A percentile compares a stretch with the other conserved stretches of the same genome.
These are phyloP conservation scores for Chloroceryle inda DNA, from an alignment of 2,797 vertebrate species.

Conservation along the genomic window DNA sequence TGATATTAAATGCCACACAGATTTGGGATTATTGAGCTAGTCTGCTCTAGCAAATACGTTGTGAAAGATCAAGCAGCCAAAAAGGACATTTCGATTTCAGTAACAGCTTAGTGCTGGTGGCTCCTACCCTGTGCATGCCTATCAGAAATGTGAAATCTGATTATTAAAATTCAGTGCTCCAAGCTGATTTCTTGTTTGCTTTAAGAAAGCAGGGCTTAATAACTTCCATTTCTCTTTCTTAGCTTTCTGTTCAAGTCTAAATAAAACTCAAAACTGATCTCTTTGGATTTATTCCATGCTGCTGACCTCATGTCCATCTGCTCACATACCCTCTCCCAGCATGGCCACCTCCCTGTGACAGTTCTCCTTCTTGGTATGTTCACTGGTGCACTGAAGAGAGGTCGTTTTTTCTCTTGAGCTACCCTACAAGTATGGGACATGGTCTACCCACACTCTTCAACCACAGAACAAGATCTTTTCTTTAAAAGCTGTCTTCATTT, in stretches of 20 bases:
- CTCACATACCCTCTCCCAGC: conserved; percentile 23
- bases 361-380: conserved; percentile 14
- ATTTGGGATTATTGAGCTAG: background rate
- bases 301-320: conserved; percentile 55
- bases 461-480: background rate
- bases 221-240: conserved; percentile 23
- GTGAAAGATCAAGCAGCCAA: background rate
- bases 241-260: conserved; percentile 30
- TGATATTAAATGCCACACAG: background rate
- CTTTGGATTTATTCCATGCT: conserved; percentile 32
- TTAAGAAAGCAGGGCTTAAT: background rate
- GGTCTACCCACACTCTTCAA: background rate
- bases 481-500: background rate
- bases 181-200: background rate
- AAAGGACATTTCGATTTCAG: conserved; percentile 13
- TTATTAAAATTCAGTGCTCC: background rate
- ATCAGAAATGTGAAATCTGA: background rate
- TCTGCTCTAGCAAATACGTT: background rate
- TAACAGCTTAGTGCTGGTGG: background rate
- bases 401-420: conserved; percentile 11
- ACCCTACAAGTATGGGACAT: background rate
- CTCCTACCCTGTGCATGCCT: background rate
- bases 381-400: background rate
- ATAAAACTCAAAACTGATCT: conserved; percentile 33
- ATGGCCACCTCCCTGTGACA: background rate